Percentiles rank a stretch among this genome's conserved stretches.
These are phyloP conservation scores for Andricus curvator DNA, from an alignment of 2,888 invertebrate species.

Conservation along the genomic window DNA sequence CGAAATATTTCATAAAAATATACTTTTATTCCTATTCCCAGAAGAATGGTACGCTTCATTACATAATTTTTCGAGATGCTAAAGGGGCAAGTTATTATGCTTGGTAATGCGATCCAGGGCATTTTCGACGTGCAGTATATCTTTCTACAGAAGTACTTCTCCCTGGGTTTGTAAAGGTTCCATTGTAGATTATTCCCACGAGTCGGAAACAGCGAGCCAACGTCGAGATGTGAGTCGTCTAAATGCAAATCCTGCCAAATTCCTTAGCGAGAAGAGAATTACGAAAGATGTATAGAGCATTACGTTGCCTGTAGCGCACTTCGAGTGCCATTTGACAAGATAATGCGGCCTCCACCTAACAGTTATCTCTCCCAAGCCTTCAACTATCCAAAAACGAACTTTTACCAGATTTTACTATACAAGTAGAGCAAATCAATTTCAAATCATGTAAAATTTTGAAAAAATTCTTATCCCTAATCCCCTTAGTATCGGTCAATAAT, in stretches of 20 bases:
- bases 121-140: constrained; percentile 36
- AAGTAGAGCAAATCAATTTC: too few species aligned
- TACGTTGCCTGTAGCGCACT: constrained; percentile 21
- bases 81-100: constrained; percentile 31
- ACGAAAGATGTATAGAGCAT: constrained; percentile 41
- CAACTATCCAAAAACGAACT: not conserved
- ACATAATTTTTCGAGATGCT: constrained; percentile 27
- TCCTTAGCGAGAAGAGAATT: constrained; percentile 39
- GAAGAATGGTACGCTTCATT: constrained; percentile 33
- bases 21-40: not conserved
- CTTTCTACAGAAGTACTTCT: constrained; percentile 38
- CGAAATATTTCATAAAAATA: constrained; percentile 16
- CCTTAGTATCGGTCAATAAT: too few species aligned
- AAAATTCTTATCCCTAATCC: too few species aligned
- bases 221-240: constrained; percentile 41
- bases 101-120: constrained; percentile 32
- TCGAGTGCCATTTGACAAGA: constrained; percentile 39
- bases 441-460: too few species aligned
- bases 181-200: constrained; percentile 41
- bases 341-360: constrained; percentile 4
- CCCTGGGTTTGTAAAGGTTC: constrained; percentile 38
- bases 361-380: constrained; percentile 2
- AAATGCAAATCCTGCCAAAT: constrained; percentile 41
- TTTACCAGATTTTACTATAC: not conserved
- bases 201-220: constrained; percentile 38